phyloP scores from a whole-genome alignment of 2,797 vertebrate genomes.

The Alauda arvensis region DNA sequence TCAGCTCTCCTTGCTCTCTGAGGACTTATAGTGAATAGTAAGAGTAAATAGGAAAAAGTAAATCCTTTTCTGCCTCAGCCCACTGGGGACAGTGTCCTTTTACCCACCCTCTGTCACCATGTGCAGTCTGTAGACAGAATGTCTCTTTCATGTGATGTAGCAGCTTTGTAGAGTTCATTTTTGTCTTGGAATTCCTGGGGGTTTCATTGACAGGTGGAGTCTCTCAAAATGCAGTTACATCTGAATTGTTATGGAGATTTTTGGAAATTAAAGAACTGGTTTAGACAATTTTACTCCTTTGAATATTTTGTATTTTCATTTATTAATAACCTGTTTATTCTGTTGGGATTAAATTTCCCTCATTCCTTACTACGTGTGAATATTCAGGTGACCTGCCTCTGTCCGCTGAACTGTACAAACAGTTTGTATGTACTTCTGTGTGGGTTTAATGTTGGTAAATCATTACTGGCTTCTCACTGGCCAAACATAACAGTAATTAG shows the following conservation, averaged over 20 bases:
- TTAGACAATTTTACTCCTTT: neutral
- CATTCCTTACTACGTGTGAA: neutral
- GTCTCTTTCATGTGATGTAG: rapidly evolving
- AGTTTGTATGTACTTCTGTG: neutral
- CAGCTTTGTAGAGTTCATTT: neutral
- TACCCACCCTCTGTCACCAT: neutral
- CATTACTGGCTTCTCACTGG: neutral
- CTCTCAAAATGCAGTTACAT: neutral
- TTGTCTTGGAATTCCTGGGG: neutral
- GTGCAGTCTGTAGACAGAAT: neutral
- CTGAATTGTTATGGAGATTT: neutral
- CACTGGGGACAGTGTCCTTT: neutral
- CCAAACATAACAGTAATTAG: neutral
- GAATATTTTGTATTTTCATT: neutral
- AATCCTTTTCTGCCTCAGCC: neutral
- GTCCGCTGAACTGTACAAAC: neutral
- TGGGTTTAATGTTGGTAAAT: neutral
- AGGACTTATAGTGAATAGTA: neutral
- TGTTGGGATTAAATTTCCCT: neutral
- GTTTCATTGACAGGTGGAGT: neutral
- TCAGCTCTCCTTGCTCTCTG: neutral
- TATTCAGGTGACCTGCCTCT: neutral
- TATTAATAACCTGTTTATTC: neutral
- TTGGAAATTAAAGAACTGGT: neutral
- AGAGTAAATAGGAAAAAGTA: neutral